Evolutionary conservation across 2,888 invertebrate species (phyloP).

Genomic region (Noctuana brunneofusca): DNA sequence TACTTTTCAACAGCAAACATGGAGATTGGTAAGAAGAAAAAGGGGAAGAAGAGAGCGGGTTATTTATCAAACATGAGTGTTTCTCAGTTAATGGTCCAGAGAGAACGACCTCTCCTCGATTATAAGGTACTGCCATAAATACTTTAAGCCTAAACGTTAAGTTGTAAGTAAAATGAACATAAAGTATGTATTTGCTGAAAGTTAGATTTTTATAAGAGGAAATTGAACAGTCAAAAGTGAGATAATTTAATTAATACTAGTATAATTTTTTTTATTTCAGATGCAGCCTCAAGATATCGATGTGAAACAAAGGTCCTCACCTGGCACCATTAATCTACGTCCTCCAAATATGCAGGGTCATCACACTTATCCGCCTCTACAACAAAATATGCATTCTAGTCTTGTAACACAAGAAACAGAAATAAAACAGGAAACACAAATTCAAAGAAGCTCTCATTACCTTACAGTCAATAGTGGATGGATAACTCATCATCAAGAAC

Average conservation of each 20-base stretch:
- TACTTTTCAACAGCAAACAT: conserved; percentile 54
- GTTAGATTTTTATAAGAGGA: no score
- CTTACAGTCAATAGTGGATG: conserved; percentile 77
- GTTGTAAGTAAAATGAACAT: no score
- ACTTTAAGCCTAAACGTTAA: no score
- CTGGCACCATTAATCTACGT: conserved; percentile 55
- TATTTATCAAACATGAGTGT: conserved; percentile 84
- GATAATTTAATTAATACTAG: no score
- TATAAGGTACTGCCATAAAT: no score
- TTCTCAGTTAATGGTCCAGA: conserved; percentile 86
- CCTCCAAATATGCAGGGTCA: conserved; percentile 50
- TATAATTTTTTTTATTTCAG: conserved; percentile 16
- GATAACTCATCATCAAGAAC: conserved; percentile 72
- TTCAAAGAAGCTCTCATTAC: conserved; percentile 73
- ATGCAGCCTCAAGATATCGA: conserved; percentile 59
- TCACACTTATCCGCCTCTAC: conserved; percentile 51
- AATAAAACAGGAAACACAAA: conserved; percentile 64
- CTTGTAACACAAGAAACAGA: conserved; percentile 56
- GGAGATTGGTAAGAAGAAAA: conserved; percentile 84
- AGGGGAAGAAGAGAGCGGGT: conserved; percentile 84
- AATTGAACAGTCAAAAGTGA: no score
- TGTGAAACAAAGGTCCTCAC: conserved; percentile 55
- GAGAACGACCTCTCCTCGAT: conserved; percentile 83
- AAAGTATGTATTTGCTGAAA: no score
- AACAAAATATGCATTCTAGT: conserved; percentile 52